Evolutionary conservation across 2,888 invertebrate species (phyloP), one percentile per base, ranked within the genome.

Genomic region (Piscicola geometra): DNA sequence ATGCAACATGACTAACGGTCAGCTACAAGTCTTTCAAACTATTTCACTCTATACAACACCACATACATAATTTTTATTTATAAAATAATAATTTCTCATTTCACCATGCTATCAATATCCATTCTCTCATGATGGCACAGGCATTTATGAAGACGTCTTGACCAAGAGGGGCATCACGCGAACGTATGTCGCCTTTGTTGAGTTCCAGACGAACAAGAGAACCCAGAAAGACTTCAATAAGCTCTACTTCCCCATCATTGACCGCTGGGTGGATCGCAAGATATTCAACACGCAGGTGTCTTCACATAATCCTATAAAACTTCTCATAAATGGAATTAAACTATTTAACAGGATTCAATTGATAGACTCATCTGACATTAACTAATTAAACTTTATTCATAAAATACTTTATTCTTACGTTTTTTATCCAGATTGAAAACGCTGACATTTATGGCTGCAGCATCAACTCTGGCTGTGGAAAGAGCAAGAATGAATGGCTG

Each of bases 251-350:
- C 71, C 71, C 50, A 50, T 71, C 52, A 41, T 71, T 47, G 52
- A 71, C 28, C 41, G 50, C 33, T 71, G 71, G 71, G 71, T 71
- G 18, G 47, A 41, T 21, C 41, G 52, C 18, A 71, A 71, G 41
- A 41, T 41, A 21, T 71, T 50, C 47, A 71, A 71, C 50, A 71
- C 71, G 5, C 71, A 71, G 71, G 71, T n/a, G n/a, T n/a, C n/a
- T n/a, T n/a, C n/a, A n/a, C n/a, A n/a, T n/a, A n/a, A n/a, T n/a
- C n/a, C n/a, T n/a, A n/a, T n/a, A n/a, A n/a, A n/a, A n/a, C n/a
- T n/a, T n/a, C n/a, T n/a, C n/a, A n/a, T n/a, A n/a, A n/a, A n/a
- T n/a, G n/a, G n/a, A n/a, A n/a, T n/a, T n/a, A n/a, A n/a, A n/a
- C n/a, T n/a, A n/a, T n/a, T n/a, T n/a, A n/a, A n/a, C n/a, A n/a